A percentile compares a stretch with the other conserved stretches of the same genome.
Conservation (phyloP, 2,113 vertebrate genomes). For the Rhodinocichla rosea region DNA sequence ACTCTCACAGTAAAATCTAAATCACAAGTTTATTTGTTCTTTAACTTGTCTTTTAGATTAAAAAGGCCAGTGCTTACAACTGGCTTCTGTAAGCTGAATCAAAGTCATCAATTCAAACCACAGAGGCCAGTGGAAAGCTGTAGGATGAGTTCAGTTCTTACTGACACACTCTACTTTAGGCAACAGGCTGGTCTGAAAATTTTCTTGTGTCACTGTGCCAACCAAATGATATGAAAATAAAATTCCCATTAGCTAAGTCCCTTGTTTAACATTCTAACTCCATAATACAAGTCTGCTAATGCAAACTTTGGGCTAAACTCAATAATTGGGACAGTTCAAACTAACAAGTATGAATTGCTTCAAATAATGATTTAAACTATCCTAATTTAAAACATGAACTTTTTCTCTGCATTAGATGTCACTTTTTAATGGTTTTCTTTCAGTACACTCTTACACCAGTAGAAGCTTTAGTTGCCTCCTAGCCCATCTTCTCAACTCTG, state of each 20-base stretch:
- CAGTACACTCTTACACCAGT: background rate
- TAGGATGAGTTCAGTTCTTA: background rate
- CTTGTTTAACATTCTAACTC: background rate
- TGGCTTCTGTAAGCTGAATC: background rate
- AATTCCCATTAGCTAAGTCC: background rate
- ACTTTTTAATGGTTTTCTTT: background rate
- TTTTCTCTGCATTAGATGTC: background rate
- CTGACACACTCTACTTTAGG: background rate
- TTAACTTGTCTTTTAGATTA: background rate
- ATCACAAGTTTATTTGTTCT: background rate
- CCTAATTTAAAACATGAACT: background rate
- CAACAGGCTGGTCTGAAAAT: background rate
- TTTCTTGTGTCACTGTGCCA: background rate
- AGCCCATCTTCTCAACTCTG: background rate
- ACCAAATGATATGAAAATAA: background rate
- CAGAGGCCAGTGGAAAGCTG: background rate
- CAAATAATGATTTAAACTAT: background rate
- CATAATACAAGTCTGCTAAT: background rate
- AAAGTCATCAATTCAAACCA: background rate
- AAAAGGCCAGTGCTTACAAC: background rate
- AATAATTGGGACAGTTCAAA: background rate
- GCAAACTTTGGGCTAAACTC: background rate
- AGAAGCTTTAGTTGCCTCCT: background rate
- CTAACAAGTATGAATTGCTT: background rate
- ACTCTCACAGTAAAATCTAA: background rate